Conservation (phyloP, 2,113 vertebrate genomes). For the Nasalis larvatus region DNA sequence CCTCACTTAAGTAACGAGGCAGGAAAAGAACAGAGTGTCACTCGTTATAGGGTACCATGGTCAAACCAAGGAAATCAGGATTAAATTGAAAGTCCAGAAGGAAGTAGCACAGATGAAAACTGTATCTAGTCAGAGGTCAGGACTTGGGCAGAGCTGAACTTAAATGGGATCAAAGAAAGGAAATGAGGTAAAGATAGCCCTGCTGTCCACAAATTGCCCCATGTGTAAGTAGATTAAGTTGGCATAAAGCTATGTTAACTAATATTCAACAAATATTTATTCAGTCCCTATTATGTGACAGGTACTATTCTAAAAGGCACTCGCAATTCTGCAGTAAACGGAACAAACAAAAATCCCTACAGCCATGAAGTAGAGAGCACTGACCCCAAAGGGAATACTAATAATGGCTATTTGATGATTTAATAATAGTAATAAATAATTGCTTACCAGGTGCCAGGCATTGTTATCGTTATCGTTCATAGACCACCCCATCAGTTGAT, state of each 20-base stretch:
- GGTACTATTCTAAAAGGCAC: neutral
- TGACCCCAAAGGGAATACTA: neutral
- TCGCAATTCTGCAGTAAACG: neutral
- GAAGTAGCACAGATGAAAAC: neutral
- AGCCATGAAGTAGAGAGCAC: neutral
- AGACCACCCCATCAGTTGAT: neutral
- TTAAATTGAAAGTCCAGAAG: neutral
- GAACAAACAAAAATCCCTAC: neutral
- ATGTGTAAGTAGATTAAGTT: neutral
- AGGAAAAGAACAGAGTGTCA: neutral
- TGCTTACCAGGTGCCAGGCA: neutral
- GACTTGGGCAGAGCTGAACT: neutral
- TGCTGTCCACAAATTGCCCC: neutral
- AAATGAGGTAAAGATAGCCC: neutral
- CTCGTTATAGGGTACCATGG: neutral
- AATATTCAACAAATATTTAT: neutral
- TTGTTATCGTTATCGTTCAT: neutral
- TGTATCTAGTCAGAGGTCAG: neutral
- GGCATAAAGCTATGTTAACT: neutral
- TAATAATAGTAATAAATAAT: neutral
- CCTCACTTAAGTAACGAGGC: neutral
- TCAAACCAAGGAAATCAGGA: neutral
- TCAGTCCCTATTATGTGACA: neutral
- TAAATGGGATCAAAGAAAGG: neutral
- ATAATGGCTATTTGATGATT: neutral